Evolutionary conservation across 2,113 vertebrate species (phyloP), one percentile per base, ranked within the genome.

Genomic region (Opisthocomus hoazin): DNA sequence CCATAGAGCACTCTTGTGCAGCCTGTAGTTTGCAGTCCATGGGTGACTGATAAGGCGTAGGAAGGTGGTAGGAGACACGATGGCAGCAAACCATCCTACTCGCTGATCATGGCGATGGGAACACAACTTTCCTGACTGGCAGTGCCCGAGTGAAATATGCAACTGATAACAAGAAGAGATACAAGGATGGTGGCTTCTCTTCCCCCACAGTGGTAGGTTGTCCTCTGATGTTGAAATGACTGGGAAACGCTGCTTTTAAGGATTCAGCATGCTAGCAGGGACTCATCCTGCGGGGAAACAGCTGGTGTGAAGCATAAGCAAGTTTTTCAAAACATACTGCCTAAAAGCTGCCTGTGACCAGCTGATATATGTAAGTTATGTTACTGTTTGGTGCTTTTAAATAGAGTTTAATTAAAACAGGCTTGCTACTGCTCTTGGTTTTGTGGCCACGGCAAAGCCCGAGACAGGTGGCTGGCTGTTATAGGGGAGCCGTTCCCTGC

Each of bases 311-410:
- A 58, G 29, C n/a, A 57, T 32, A 50, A 90, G 46, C 22, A 19
- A 34, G 51, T 78, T 86, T 86, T 74, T 89, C 13, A 73, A 85
- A 92, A 76, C 15, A 2, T 36, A 34, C 7, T 32, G 73, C 9
- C 45, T 36, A 46, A 71, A 36, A 70, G 27, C 43, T 79, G 74
- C 18, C 51, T 93, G 43, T 74, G 60, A 36, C n/a, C 77, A 64
- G 15, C 10, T 19, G 63, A 66, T 57, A 39, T 1, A 22, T 11
- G 11, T 46, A 83, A 65, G 26, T 0, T 0, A 77, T 23, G 3
- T 60, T 75, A 30, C 22, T 60, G 43, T 15, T 60, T 39, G 8
- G 10, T 60, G 24, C 1, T 80, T 85, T 84, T 22, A 70, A 81
- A 68, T 50, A 51, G 27, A 15, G 3, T 83, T 75, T 78, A 48